Conservation (phyloP, 2,888 invertebrate species). For the Amphipoea lucens region DNA sequence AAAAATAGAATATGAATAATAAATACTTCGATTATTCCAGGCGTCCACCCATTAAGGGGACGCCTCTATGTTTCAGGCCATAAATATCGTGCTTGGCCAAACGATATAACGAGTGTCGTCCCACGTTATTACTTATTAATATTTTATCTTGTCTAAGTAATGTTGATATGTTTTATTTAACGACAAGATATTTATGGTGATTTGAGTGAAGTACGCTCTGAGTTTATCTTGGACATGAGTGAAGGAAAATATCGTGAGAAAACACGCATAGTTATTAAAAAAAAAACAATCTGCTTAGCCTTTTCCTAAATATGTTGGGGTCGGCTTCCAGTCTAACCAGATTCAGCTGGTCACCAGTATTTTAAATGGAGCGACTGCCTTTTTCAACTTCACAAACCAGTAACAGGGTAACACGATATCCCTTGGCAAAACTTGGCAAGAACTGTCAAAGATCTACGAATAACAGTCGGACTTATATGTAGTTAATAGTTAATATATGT, state of each 20-base stretch:
- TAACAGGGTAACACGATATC: neutral
- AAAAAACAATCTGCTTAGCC: too few species aligned
- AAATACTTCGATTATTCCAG: conserved; percentile 51
- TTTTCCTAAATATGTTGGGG: neutral
- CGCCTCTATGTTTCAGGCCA: conserved; percentile 31
- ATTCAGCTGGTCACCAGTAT: neutral
- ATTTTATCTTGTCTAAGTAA: conserved; percentile 15
- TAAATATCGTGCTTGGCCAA: conserved; percentile 34
- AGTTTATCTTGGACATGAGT: neutral
- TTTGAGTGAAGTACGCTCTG: neutral
- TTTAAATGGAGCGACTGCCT: neutral
- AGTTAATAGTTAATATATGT: too few species aligned
- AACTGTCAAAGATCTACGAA: neutral
- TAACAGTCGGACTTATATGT: neutral
- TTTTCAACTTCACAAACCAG: neutral
- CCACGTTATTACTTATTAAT: conserved; percentile 35
- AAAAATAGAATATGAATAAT: conserved; percentile 56
- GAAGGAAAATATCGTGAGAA: neutral
- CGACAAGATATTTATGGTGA: neutral
- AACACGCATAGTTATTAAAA: neutral
- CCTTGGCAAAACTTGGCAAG: neutral
- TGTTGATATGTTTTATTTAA: conserved; percentile 13
- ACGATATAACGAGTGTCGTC: conserved; percentile 40
- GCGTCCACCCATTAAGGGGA: conserved; percentile 34
- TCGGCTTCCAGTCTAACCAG: too few species aligned